phyloP scores from a whole-genome alignment of 2,113 vertebrate genomes.

The Tamias sibiricus region DNA sequence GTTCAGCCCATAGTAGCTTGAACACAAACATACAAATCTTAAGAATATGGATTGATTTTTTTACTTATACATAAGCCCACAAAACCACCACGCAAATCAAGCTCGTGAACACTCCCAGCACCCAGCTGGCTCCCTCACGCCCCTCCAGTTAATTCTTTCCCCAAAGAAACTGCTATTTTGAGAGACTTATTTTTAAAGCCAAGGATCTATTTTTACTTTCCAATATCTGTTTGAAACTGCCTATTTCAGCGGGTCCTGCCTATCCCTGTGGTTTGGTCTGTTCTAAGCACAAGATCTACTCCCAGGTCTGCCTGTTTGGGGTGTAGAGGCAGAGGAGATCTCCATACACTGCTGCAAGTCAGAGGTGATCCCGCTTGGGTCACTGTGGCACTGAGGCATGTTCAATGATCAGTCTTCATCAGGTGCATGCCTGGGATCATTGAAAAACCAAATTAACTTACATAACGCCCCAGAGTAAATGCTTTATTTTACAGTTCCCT shows the following conservation, averaged over 20 bases:
- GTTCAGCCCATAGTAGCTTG: not conserved
- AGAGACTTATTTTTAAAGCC: conserved; percentile 16
- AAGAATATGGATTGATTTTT: not conserved
- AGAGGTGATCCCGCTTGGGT: not conserved
- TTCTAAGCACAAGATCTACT: not conserved
- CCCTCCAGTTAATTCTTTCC: not conserved
- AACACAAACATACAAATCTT: not conserved
- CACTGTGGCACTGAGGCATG: fast-evolving
- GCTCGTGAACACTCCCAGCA: not conserved
- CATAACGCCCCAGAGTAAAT: not conserved
- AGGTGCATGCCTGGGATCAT: not conserved
- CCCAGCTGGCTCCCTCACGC: not conserved
- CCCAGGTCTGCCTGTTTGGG: not conserved
- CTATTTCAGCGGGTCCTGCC: not conserved
- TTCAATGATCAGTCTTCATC: not conserved
- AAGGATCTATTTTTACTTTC: not conserved
- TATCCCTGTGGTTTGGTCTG: not conserved
- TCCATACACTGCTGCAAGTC: not conserved
- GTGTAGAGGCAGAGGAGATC: not conserved
- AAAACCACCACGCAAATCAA: not conserved
- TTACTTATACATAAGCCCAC: not conserved
- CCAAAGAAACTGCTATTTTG: not conserved
- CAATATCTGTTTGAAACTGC: not conserved
- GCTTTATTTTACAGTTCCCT: not conserved
- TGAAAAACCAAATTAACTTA: not conserved